Evolutionary conservation across 1,140 invertebrate genomes (phyloP), one percentile per base, ranked within the genome.

Genomic region (Hylaeus volcanicus): DNA sequence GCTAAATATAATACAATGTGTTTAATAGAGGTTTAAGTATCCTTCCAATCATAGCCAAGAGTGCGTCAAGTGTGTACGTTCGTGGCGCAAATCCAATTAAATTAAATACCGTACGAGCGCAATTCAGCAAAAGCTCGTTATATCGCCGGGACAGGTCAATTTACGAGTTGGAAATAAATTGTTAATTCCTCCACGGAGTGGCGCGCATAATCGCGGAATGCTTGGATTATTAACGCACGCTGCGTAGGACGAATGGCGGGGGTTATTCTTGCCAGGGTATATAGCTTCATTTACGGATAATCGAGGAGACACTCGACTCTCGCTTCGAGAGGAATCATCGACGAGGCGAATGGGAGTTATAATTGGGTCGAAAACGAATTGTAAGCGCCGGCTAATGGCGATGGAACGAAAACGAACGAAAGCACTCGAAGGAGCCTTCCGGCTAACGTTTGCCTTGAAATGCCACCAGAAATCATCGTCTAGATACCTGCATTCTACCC

Each of bases 321-420:
- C 55, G 37, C 37, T 60, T 41, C 26, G 45, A 60, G 56, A 60
- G 66, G 45, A 76, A 61, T 37, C 45, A 55, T 78, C 65, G 56
- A 53, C 12, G 37, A n/a, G 14, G 14, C 15, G 70, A 72, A 69
- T 37, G 74, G 45, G 14, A 61, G 26, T 78, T 65, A 43, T 74
- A 85, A 84, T 85, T 72, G 39, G 63, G 66, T 48, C 41, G 74
- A 86, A 61, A 82, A 82, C 63, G 70, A 69, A 73, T 72, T 39
- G 56, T 51, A 70, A 41, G 68, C 66, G 37, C 11, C 76, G 48
- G 71, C 43, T 85, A 82, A 74, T 51, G 75, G 15, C 15, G 51
- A 3, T 11, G 51, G 43, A 61, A 78, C 71, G 74, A 60, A 78
- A 71, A 77, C 60, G 74, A 48, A 55, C 41, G 41, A 55, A 63